Conservation (phyloP, 1,140 invertebrate genomes). For the Drosophila eugracilis region DNA sequence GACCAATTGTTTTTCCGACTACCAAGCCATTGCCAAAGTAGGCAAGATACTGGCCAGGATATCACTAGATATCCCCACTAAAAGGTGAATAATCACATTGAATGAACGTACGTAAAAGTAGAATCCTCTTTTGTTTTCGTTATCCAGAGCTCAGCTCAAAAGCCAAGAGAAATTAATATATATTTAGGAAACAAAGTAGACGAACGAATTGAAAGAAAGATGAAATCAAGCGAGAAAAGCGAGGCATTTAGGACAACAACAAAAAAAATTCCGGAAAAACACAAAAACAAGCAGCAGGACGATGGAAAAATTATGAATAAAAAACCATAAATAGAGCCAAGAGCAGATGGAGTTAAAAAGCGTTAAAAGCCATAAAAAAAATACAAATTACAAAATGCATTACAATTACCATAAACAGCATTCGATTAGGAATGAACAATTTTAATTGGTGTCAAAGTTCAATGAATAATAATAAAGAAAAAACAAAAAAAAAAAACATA, state of each 20-base stretch:
- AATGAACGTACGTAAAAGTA: too few relatives aligned
- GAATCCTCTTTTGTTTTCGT: conserved; percentile 8
- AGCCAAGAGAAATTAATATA: conserved; percentile 15
- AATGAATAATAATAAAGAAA: conserved; percentile 26
- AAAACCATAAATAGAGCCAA: neutral
- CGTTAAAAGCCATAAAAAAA: neutral
- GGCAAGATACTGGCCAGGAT: neutral
- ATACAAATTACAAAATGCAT: too few relatives aligned
- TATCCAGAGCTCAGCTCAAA: conserved; percentile 43
- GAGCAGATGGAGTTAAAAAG: neutral
- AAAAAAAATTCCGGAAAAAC: conserved; percentile 1
- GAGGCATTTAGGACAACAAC: conserved; percentile 1
- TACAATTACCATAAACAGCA: conserved; percentile 6
- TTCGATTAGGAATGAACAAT: conserved; percentile 21
- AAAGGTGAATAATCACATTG: conserved; percentile 10
- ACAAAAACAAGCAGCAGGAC: conserved; percentile 1
- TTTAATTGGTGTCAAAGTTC: conserved; percentile 58
- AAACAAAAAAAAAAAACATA: too few relatives aligned
- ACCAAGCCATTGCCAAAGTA: neutral
- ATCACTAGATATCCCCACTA: neutral
- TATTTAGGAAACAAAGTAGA: conserved; percentile 5
- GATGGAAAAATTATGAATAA: neutral
- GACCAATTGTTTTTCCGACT: neutral
- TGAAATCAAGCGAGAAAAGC: neutral
- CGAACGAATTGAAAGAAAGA: conserved; percentile 2